Percentiles rank a stretch among this genome's conserved stretches.
These are phyloP conservation scores for Apis cerana DNA, from an alignment of 1,140 invertebrate genomes.

Conservation along the genomic window DNA sequence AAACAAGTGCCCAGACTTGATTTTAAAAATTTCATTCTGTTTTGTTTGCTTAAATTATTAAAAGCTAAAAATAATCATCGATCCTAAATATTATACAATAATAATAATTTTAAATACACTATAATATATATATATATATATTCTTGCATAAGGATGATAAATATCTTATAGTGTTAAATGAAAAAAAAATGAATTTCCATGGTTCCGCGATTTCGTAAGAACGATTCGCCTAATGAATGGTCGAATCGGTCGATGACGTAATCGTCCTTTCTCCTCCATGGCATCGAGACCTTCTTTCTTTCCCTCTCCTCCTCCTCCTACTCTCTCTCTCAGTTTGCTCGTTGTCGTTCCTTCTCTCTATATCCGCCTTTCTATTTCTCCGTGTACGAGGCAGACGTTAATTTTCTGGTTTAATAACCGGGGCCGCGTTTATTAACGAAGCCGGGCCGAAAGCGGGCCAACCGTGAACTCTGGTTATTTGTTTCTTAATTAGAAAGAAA, in stretches of 20 bases:
- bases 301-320: background rate
- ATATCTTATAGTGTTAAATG: no score
- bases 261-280: slow-evolving; percentile 51
- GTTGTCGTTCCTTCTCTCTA: slow-evolving; percentile 22
- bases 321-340: background rate
- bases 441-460: slow-evolving; percentile 73
- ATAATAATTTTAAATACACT: no score
- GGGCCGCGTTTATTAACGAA: slow-evolving; percentile 75
- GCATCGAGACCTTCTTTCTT: slow-evolving; percentile 2
- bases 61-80: no score
- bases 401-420: slow-evolving; percentile 75
- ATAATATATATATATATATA: no score
- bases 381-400: slow-evolving; percentile 70
- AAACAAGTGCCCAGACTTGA: no score
- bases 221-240: slow-evolving; percentile 50
- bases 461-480: slow-evolving; percentile 76
- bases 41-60: no score
- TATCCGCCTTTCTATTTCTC: slow-evolving; percentile 48
- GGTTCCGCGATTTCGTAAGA: slow-evolving; percentile 18
- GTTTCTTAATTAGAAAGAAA: slow-evolving; percentile 80
- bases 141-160: no score
- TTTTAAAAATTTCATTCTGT: no score
- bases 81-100: no score
- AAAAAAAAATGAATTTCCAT: background rate
- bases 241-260: slow-evolving; percentile 69